Conservation (phyloP, 2,888 invertebrate species). For the Lapara coniferarum region DNA sequence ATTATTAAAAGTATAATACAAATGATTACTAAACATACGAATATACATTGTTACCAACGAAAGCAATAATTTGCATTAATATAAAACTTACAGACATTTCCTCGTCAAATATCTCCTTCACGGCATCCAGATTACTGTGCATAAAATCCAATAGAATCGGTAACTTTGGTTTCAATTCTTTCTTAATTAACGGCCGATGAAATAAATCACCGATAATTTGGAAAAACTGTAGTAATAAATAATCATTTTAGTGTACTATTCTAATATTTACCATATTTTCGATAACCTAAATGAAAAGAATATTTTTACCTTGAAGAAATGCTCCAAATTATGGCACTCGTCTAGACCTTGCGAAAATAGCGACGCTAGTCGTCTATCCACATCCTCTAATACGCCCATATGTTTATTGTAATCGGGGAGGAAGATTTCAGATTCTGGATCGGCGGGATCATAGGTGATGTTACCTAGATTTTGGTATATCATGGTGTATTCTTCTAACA, state of each 20-base stretch:
- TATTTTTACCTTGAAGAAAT: constrained; percentile 69
- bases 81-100: constrained; percentile 71
- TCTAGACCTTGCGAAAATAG: constrained; percentile 92
- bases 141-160: constrained; percentile 86
- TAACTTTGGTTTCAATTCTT: constrained; percentile 88
- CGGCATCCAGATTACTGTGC: constrained; percentile 85
- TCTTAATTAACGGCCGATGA: constrained; percentile 88
- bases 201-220: constrained; percentile 89
- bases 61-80: background rate
- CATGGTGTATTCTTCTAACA: constrained; percentile 66
- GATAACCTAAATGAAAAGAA: constrained; percentile 1
- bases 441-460: constrained; percentile 89
- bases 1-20: constrained; percentile 10
- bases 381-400: constrained; percentile 85
- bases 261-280: background rate
- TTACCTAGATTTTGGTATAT: constrained; percentile 70
- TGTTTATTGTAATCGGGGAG: constrained; percentile 86
- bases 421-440: constrained; percentile 87
- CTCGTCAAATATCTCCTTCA: constrained; percentile 86
- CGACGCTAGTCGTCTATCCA: constrained; percentile 90
- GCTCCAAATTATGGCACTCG: constrained; percentile 85
- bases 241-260: background rate
- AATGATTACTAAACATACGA: background rate
- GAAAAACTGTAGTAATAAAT: constrained; percentile 82
- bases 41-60: background rate